Conservation (phyloP, 2,888 invertebrate genomes). For the Volucella inanis region DNA sequence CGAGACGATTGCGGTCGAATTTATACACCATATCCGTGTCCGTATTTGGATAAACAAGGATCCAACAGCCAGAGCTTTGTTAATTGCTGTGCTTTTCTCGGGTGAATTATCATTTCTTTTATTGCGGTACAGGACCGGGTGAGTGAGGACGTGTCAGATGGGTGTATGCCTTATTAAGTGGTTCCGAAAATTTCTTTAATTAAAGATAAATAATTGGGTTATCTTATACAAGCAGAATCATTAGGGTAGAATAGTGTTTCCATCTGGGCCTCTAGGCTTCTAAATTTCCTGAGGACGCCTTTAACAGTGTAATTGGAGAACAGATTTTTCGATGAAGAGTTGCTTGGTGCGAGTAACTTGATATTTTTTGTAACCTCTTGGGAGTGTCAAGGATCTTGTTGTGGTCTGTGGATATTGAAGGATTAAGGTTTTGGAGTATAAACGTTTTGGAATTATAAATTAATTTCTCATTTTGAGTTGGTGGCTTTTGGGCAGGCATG, state of each 20-base stretch:
- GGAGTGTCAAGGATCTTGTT: background rate
- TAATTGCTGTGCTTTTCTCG: slow-evolving; percentile 3
- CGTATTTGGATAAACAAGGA: slow-evolving; percentile 5
- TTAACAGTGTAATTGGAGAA: background rate
- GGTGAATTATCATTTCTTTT: background rate
- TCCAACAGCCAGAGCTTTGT: background rate
- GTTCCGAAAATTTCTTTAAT: slow-evolving; percentile 26
- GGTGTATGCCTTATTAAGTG: slow-evolving; percentile 6
- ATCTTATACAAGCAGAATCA: background rate
- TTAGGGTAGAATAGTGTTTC: background rate
- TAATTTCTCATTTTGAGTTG: slow-evolving; percentile 23
- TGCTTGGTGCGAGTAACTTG: background rate
- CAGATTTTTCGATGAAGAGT: background rate
- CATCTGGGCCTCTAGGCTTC: background rate
- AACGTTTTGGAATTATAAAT: slow-evolving; percentile 10
- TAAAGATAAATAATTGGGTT: slow-evolving; percentile 25
- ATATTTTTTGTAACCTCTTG: slow-evolving; percentile 1
- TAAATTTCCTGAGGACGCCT: background rate
- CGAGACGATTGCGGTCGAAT: slow-evolving; percentile 43
- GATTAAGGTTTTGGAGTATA: slow-evolving; percentile 1
- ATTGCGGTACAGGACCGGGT: background rate
- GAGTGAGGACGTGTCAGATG: no score
- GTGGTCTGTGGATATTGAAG: background rate
- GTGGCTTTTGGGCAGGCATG: background rate
- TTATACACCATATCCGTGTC: background rate